Conservation (phyloP, 2,797 vertebrate species). For the Bovichtus diacanthus region DNA sequence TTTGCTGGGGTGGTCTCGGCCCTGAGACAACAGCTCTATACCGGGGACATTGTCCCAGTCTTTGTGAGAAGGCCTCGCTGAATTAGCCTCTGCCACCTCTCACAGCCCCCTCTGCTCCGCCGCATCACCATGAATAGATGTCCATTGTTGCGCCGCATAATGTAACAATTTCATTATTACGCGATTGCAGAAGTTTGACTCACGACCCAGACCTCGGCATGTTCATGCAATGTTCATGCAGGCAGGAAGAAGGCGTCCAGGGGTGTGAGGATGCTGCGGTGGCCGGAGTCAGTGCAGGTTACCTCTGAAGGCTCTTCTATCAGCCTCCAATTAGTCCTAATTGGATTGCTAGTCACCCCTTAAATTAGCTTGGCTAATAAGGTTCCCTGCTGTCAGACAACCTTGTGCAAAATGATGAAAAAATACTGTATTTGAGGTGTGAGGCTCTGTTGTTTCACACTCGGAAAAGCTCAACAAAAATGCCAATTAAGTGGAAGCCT, state of each 20-base stretch:
- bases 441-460: slow-evolving; percentile 64
- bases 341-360: slow-evolving; percentile 77
- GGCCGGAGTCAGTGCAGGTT: slow-evolving; percentile 55
- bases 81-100: slow-evolving; percentile 71
- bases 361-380: slow-evolving; percentile 80
- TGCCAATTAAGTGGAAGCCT: slow-evolving; percentile 76
- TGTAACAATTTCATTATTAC: slow-evolving; percentile 60
- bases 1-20: slow-evolving; percentile 65
- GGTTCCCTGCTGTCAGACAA: slow-evolving; percentile 69
- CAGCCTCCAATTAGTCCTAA: slow-evolving; percentile 81
- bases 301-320: slow-evolving; percentile 73
- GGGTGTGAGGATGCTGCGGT: slow-evolving; percentile 43
- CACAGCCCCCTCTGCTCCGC: slow-evolving; percentile 47
- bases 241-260: slow-evolving; percentile 39
- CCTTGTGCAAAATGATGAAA: slow-evolving; percentile 81
- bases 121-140: slow-evolving; percentile 59
- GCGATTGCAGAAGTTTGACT: slow-evolving; percentile 34
- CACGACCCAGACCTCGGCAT: background rate
- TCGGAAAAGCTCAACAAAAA: slow-evolving; percentile 71
- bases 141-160: slow-evolving; percentile 56
- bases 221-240: slow-evolving; percentile 6
- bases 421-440: slow-evolving; percentile 70
- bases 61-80: slow-evolving; percentile 66
- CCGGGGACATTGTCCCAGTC: slow-evolving; percentile 54
- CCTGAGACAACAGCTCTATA: slow-evolving; percentile 63